These are phyloP conservation scores for Microplitis manilae DNA, from an alignment of 2,888 invertebrate genomes.

Conservation along the genomic window DNA sequence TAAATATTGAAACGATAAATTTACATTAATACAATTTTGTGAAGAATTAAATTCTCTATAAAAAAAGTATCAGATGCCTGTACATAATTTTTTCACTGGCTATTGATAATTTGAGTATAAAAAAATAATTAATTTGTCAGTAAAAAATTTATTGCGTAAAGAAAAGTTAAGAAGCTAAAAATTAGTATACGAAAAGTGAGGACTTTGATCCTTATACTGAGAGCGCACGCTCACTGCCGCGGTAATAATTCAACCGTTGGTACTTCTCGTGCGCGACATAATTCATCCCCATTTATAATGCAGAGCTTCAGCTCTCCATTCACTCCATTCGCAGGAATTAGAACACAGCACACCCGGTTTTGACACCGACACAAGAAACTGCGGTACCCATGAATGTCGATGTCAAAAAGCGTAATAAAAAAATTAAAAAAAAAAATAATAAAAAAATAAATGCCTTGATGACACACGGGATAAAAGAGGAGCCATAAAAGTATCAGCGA, in stretches of 20 bases:
- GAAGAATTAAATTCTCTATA: no score
- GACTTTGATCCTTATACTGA: constrained; percentile 42
- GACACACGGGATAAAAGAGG: constrained; percentile 1
- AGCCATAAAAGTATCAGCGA: not conserved
- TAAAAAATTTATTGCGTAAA: no score
- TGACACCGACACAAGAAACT: constrained; percentile 28
- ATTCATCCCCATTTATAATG: constrained; percentile 65
- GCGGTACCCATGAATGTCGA: constrained; percentile 13
- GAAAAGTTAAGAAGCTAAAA: constrained; percentile 47
- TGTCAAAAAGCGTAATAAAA: not conserved
- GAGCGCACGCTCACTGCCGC: constrained; percentile 43
- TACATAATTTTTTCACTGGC: no score
- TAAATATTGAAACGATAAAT: no score
- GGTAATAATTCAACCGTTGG: constrained; percentile 56
- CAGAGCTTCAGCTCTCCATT: constrained; percentile 60
- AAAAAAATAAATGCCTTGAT: not conserved
- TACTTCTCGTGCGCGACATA: constrained; percentile 55
- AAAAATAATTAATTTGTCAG: constrained; percentile 4
- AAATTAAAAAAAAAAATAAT: not conserved
- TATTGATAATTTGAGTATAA: constrained; percentile 7
- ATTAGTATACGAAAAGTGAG: constrained; percentile 53
- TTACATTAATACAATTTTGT: no score
- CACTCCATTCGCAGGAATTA: constrained; percentile 53
- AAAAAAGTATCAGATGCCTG: no score
- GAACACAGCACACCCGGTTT: constrained; percentile 43